A percentile compares a stretch with the other conserved stretches of the same genome.
These are phyloP conservation scores for Ophioninae sp. DNA, from an alignment of 2,888 invertebrate genomes.

Conservation along the genomic window DNA sequence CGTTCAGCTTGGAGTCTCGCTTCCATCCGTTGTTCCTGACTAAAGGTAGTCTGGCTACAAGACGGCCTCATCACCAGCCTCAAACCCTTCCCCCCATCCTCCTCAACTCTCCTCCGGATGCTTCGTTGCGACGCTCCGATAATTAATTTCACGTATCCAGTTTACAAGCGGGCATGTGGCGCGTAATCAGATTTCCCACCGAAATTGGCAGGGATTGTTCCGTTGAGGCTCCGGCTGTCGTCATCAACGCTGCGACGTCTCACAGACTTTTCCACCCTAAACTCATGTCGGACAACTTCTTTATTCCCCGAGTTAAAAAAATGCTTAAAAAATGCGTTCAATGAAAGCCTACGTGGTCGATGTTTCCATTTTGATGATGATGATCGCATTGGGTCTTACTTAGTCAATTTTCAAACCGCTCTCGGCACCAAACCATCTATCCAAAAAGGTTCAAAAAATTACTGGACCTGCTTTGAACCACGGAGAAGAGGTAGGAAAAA, in stretches of 20 bases:
- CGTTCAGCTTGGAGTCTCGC: slow-evolving; percentile 26
- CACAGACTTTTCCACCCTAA: slow-evolving; percentile 5
- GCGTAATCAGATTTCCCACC: slow-evolving; percentile 75
- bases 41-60: slow-evolving; percentile 51
- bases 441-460: too few species aligned
- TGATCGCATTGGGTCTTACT: too few species aligned
- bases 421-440: too few species aligned
- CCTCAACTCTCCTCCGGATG: slow-evolving; percentile 3
- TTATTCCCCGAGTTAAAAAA: not conserved
- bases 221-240: slow-evolving; percentile 49
- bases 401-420: too few species aligned
- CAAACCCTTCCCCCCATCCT: slow-evolving; percentile 28
- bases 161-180: slow-evolving; percentile 75
- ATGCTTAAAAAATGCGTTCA: too few species aligned
- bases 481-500: too few species aligned
- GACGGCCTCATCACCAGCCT: slow-evolving; percentile 66
- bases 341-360: too few species aligned
- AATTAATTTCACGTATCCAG: slow-evolving; percentile 79
- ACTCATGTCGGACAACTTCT: slow-evolving; percentile 29
- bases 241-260: not conserved
- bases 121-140: slow-evolving; percentile 70
- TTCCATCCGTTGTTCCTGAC: slow-evolving; percentile 45
- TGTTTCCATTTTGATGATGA: too few species aligned
- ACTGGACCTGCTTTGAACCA: too few species aligned
- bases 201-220: slow-evolving; percentile 79